Conservation (phyloP, 2,888 invertebrate species). For the Apamea anceps region DNA sequence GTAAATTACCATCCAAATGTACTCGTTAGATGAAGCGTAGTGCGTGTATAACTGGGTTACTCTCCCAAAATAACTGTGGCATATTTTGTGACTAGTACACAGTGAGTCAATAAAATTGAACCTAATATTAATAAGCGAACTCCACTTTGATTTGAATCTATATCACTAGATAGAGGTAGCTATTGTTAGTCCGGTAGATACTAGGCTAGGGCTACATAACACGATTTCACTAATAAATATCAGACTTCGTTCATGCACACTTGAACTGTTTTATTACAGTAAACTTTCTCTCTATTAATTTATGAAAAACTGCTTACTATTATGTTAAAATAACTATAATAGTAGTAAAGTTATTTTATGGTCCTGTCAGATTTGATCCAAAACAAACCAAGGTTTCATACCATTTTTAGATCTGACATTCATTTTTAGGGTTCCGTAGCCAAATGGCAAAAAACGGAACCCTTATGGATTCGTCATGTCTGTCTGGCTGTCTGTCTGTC, state of each 20-base stretch:
- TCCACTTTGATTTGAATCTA: slow-evolving; percentile 2
- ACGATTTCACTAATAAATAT: slow-evolving; percentile 18
- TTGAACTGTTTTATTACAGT: slow-evolving; percentile 9
- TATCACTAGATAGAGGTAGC: neutral
- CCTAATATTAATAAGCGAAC: slow-evolving; percentile 1
- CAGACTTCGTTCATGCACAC: slow-evolving; percentile 22
- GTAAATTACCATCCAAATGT: slow-evolving; percentile 41
- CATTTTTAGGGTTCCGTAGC: too few relatives aligned
- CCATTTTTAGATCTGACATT: slow-evolving; percentile 41
- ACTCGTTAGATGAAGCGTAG: slow-evolving; percentile 41
- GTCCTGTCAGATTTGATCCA: neutral
- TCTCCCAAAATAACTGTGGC: slow-evolving; percentile 79
- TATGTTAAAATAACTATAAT: neutral
- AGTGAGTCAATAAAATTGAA: slow-evolving; percentile 59
- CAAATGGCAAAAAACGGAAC: too few relatives aligned
- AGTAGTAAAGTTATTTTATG: neutral
- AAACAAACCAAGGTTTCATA: slow-evolving; percentile 43
- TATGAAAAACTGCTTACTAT: neutral
- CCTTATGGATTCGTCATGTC: too few relatives aligned
- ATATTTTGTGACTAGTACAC: slow-evolving; percentile 70
- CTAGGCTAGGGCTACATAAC: neutral
- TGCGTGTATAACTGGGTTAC: slow-evolving; percentile 73
- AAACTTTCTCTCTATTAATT: slow-evolving; percentile 4
- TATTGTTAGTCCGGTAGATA: slow-evolving; percentile 2
- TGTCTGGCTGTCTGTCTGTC: too few relatives aligned